Conservation (phyloP, 2,113 vertebrate species). For the Nothobranchius kuhntae region DNA sequence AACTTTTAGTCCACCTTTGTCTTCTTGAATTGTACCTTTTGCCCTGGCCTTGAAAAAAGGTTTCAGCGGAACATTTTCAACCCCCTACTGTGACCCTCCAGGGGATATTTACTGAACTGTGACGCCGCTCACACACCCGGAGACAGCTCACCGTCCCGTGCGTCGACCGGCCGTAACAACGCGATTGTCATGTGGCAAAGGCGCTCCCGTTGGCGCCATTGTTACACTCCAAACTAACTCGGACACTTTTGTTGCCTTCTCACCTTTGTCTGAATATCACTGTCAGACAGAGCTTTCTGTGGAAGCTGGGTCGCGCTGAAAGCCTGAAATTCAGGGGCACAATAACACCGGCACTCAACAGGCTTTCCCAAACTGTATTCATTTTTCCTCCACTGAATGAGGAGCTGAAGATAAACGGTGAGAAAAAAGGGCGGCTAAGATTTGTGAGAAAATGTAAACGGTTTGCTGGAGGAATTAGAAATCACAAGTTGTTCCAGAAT, state of each 20-base stretch:
- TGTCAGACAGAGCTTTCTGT: constrained; percentile 47
- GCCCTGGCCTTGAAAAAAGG: constrained; percentile 19
- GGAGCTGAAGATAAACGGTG: constrained; percentile 31
- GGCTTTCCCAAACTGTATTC: constrained; percentile 40
- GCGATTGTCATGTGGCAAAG: constrained; percentile 64
- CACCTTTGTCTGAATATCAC: constrained; percentile 65
- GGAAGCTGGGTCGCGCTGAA: constrained; percentile 31
- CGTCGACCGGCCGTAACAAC: constrained; percentile 52
- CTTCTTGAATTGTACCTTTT: constrained; percentile 35
- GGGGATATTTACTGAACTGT: constrained; percentile 56
- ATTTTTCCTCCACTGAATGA: constrained; percentile 45
- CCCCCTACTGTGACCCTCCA: constrained; percentile 44
- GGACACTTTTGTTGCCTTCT: constrained; percentile 54
- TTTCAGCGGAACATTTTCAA: constrained; percentile 46
- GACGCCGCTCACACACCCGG: constrained; percentile 53
- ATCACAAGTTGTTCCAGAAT: constrained; percentile 31
- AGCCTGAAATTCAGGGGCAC: constrained; percentile 54
- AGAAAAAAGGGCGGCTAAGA: constrained; percentile 22
- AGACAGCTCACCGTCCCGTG: constrained; percentile 47
- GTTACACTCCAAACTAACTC: constrained; percentile 43
- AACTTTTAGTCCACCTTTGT: constrained; percentile 26
- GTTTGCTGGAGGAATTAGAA: constrained; percentile 37
- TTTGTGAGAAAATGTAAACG: constrained; percentile 62
- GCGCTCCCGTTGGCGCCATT: constrained; percentile 58
- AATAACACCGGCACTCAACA: constrained; percentile 54